Evolutionary conservation across 2,113 vertebrate genomes (phyloP).

Genomic region (Elephas maximus): DNA sequence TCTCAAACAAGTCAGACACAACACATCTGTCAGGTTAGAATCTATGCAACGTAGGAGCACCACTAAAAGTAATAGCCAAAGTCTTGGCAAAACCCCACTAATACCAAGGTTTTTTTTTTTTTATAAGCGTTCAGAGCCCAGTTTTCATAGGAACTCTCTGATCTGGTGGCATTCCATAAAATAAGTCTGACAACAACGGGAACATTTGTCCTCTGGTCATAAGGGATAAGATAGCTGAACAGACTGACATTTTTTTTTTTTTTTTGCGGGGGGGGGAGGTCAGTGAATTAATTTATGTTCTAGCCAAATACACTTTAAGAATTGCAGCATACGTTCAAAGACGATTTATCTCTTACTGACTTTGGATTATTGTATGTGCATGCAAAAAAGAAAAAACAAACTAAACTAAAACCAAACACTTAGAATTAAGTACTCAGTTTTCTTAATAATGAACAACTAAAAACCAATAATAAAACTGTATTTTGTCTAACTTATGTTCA

Average conservation of each 20-base stretch:
- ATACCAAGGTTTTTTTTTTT: neutral
- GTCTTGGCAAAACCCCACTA: conserved; percentile 31
- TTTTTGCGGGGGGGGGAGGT: no score
- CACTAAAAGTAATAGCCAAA: neutral
- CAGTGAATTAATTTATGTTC: neutral
- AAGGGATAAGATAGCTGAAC: neutral
- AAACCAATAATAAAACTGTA: neutral
- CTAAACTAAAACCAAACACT: neutral
- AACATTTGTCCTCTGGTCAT: neutral
- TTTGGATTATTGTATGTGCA: neutral
- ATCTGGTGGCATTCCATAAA: neutral
- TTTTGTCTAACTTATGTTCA: neutral
- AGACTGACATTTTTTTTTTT: neutral
- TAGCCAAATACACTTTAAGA: neutral
- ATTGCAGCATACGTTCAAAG: neutral
- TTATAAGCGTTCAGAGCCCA: neutral
- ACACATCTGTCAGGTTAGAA: neutral
- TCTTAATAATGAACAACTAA: neutral
- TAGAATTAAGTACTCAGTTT: neutral
- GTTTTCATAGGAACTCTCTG: conserved; percentile 54
- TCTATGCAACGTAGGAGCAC: neutral
- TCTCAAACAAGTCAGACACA: neutral
- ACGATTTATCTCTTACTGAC: neutral
- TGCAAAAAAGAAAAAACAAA: neutral
- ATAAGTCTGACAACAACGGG: neutral